Percentiles rank a stretch among this genome's conserved stretches.
phyloP scores from a whole-genome alignment of 2,797 vertebrate species.

The Bufotes viridis region DNA sequence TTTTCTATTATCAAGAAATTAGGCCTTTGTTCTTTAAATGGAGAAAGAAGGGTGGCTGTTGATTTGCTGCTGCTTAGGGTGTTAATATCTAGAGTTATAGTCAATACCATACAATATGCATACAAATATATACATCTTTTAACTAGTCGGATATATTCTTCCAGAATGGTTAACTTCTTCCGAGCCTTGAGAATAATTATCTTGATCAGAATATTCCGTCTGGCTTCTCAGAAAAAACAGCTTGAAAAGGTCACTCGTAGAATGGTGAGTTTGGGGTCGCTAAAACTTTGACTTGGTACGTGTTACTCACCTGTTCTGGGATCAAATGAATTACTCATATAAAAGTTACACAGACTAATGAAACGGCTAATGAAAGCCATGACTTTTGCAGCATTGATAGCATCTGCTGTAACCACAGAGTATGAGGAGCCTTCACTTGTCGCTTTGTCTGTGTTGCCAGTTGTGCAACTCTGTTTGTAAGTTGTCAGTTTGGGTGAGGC shows the following conservation, averaged over 20 bases:
- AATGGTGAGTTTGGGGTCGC: conserved; percentile 80
- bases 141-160: background rate
- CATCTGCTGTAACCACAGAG: background rate
- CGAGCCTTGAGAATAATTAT: conserved; percentile 86
- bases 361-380: background rate
- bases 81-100: background rate
- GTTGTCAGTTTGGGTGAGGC: too few species aligned
- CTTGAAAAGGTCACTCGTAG: conserved; percentile 88
- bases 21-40: background rate
- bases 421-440: too few species aligned
- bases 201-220: conserved; percentile 86
- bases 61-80: background rate
- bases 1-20: background rate
- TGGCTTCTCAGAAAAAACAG: conserved; percentile 86
- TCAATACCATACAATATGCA: background rate
- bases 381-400: background rate
- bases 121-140: background rate
- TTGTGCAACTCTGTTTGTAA: too few species aligned
- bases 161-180: conserved; percentile 81
- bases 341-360: background rate
- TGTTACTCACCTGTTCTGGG: background rate
- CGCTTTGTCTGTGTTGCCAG: too few species aligned
- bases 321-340: background rate
- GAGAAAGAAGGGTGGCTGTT: background rate
- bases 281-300: background rate